These are phyloP conservation scores for Otolemur crassicaudatus DNA, from an alignment of 2,797 vertebrate genomes.

Conservation along the genomic window DNA sequence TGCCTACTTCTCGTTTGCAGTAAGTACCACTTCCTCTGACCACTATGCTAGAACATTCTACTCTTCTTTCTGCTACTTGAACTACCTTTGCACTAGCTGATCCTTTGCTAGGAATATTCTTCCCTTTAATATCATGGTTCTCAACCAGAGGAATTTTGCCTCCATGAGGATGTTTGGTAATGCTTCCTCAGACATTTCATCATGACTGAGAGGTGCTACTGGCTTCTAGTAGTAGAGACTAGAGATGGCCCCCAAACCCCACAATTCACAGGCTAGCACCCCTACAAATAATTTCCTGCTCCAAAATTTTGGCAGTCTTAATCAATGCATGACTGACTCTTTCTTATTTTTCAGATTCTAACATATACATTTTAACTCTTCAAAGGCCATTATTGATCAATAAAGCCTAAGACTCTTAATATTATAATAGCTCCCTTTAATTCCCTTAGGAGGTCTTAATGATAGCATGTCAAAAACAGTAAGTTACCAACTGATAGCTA, in stretches of 20 bases:
- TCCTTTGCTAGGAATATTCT: neutral
- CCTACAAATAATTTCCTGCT: neutral
- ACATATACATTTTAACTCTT: neutral
- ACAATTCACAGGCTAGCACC: neutral
- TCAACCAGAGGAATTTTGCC: neutral
- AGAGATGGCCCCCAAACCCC: neutral
- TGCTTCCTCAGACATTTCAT: neutral
- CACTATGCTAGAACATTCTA: neutral
- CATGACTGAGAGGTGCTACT: neutral
- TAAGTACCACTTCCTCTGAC: neutral
- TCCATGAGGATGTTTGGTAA: neutral
- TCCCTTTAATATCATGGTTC: neutral
- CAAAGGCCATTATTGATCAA: neutral
- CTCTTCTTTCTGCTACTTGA: neutral
- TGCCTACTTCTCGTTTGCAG: neutral
- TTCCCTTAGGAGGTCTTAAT: neutral
- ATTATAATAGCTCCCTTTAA: neutral
- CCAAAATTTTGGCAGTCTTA: neutral
- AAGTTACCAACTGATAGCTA: neutral
- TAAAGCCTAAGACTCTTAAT: neutral
- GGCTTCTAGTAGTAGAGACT: neutral
- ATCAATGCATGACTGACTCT: neutral
- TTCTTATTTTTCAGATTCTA: neutral
- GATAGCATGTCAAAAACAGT: neutral
- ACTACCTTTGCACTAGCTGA: neutral